Evolutionary conservation across 2,113 vertebrate species (phyloP), one percentile per base, ranked within the genome.

Genomic region (Athene cunicularia): DNA sequence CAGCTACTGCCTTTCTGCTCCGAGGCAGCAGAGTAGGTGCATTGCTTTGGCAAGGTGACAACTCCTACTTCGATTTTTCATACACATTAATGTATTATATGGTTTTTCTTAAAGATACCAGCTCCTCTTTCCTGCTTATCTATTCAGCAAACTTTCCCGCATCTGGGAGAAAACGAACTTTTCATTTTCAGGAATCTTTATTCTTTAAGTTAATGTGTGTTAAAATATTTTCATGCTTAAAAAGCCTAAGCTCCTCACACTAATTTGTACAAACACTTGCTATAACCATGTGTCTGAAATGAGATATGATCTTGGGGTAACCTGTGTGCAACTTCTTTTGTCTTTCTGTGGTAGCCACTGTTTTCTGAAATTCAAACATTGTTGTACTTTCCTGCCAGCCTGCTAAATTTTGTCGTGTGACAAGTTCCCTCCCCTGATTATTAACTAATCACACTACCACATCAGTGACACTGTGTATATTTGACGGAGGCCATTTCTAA

Each of bases 131-230:
- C 41, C 74, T 74, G 52, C 8, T 75, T 66, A 37, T 94, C 95
- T 96, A 80, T 94, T 74, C 39, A 66, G 41, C 23, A 79, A 74
- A 24, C 12, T 11, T 82, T 91, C 80, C 82, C 62, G 12, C 11
- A n/a, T 77, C 55, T 74, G 50, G 66, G 21, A 66, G 74, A 37
- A 88, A 86, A 80, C 80, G 56, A 71, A 67, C 19, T 58, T 96
- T 91, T 90, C 82, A 91, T 95, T 82, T 94, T 95, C 16, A 56
- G 72, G 20, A 95, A 92, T 91, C 55, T 93, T 64, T 83, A n/a
- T 63, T 64, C 53, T 95, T 45, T 80, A 91, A 95, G 41, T 86
- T 93, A 84, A 88, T n/a, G 32, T 33, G 71, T 95, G 37, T 90
- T 94, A 88, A 63, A 80, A 84, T 85, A 73, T 73, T 93, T 35